A percentile compares a stretch with the other conserved stretches of the same genome.
Evolutionary conservation across 2,797 vertebrate species (phyloP).

Genomic region (Monodelphis domestica): DNA sequence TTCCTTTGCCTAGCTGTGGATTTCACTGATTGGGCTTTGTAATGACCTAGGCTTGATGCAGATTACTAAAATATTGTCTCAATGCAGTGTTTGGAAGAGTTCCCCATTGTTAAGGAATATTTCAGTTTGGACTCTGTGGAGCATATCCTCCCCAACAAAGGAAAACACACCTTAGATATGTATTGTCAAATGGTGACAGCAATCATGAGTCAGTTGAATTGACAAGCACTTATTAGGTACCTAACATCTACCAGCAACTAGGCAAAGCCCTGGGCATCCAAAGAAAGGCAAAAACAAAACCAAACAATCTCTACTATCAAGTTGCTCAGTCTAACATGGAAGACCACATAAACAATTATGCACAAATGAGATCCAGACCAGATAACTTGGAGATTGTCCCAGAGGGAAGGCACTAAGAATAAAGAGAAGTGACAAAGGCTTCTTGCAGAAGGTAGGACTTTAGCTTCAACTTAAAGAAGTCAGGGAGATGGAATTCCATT

Average conservation of each 20-base stretch:
- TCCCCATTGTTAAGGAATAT: background rate
- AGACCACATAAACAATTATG: background rate
- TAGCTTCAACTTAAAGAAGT: background rate
- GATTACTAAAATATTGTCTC: background rate
- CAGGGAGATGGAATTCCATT: background rate
- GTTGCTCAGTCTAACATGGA: background rate
- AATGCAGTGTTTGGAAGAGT: background rate
- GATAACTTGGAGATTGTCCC: background rate
- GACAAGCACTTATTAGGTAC: background rate
- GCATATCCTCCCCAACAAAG: background rate
- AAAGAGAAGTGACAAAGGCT: background rate
- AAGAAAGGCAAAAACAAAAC: background rate
- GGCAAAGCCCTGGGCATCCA: background rate
- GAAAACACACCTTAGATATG: background rate
- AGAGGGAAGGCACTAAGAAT: background rate
- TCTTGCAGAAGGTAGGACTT: background rate
- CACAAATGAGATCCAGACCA: background rate
- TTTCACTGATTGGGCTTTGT: background rate
- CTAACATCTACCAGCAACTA: background rate
- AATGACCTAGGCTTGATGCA: background rate
- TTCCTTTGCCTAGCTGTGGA: background rate
- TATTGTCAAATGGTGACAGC: background rate
- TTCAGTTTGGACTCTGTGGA: background rate
- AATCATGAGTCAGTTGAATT: background rate
- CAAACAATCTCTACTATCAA: background rate